phyloP scores from a whole-genome alignment of 1,140 invertebrate species.

The Caenorhabditis latens region DNA sequence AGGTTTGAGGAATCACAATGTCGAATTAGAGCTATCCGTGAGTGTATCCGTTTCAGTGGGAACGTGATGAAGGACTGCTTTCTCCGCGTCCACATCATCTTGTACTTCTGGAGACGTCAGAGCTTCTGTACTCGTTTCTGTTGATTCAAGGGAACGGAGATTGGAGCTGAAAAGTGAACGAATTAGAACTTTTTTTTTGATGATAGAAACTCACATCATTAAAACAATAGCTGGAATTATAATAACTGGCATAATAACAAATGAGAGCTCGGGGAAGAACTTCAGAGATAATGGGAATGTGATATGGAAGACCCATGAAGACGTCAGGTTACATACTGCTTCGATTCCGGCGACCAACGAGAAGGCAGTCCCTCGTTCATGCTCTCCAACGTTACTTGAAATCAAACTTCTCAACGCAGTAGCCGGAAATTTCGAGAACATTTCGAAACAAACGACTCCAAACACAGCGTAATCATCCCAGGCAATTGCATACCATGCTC shows the following conservation, averaged over 20 bases:
- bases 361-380: slow-evolving; percentile 49
- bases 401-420: slow-evolving; percentile 33
- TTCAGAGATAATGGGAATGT: slow-evolving; percentile 52
- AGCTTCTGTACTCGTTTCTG: not conserved
- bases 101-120: not conserved
- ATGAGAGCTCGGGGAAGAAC: slow-evolving; percentile 60
- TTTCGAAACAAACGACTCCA: slow-evolving; percentile 48
- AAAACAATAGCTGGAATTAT: slow-evolving; percentile 44
- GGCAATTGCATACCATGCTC: slow-evolving; percentile 34
- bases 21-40: not conserved
- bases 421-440: slow-evolving; percentile 44
- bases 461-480: slow-evolving; percentile 1
- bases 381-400: slow-evolving; percentile 31
- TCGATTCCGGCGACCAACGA: slow-evolving; percentile 52
- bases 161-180: not conserved
- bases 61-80: not conserved
- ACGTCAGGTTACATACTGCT: slow-evolving; percentile 59
- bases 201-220: slow-evolving; percentile 22
- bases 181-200: not conserved
- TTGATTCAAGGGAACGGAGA: not conserved
- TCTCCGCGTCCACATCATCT: not conserved
- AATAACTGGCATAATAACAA: slow-evolving; percentile 56
- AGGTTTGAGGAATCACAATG: not conserved
- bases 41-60: slow-evolving; percentile 26
- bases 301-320: slow-evolving; percentile 57